Percentiles rank a stretch among this genome's conserved stretches.
Evolutionary conservation across 2,797 vertebrate genomes (phyloP).

Genomic region (Dallia pectoralis): DNA sequence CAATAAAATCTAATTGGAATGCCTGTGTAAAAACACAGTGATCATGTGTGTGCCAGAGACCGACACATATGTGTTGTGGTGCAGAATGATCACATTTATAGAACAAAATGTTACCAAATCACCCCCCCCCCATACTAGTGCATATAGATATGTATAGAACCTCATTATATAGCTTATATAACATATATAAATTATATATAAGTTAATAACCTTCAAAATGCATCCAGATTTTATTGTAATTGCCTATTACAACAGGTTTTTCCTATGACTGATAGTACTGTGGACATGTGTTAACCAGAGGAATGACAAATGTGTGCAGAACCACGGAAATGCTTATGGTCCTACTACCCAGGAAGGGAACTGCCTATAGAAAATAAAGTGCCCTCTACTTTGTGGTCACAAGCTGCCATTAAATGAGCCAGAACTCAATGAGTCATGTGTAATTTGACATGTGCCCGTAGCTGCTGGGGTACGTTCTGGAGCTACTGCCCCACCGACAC

Average conservation of each 20-base stretch:
- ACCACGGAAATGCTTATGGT: background rate
- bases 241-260: background rate
- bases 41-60: background rate
- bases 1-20: background rate
- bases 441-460: slow-evolving; percentile 30
- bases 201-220: background rate
- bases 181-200: too few species aligned
- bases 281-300: background rate
- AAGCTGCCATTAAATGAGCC: slow-evolving; percentile 17
- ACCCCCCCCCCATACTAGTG: background rate
- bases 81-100: background rate
- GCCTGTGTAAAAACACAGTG: background rate
- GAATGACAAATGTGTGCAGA: slow-evolving; percentile 1
- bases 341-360: background rate
- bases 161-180: too few species aligned
- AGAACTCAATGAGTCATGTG: slow-evolving; percentile 27
- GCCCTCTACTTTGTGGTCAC: slow-evolving; percentile 13
- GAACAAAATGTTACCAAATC: background rate
- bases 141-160: background rate
- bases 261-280: background rate
- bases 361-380: background rate
- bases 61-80: background rate
- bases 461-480: background rate
- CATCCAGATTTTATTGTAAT: background rate
- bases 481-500: slow-evolving; percentile 20